Evolutionary conservation across 2,113 vertebrate species (phyloP).

Genomic region (Capricornis sumatraensis): DNA sequence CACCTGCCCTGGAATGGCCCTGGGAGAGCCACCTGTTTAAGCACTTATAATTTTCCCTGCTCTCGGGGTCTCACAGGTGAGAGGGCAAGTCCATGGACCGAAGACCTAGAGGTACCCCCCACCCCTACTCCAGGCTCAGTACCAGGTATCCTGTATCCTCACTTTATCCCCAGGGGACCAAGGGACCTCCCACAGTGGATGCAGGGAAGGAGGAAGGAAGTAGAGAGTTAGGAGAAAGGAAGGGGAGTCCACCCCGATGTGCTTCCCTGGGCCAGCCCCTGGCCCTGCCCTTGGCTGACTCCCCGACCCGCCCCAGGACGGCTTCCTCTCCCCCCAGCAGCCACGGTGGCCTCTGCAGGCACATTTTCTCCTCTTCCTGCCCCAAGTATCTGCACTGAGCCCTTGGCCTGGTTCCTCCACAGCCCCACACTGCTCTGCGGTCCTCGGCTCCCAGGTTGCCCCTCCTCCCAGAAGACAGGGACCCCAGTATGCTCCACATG

Average conservation of each 20-base stretch:
- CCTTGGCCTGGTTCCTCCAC: background rate
- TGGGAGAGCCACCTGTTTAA: background rate
- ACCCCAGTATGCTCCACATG: too few relatives aligned
- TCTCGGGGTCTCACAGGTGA: background rate
- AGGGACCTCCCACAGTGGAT: background rate
- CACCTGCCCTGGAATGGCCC: background rate
- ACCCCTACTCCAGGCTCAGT: background rate
- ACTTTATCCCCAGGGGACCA: background rate
- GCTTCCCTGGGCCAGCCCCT: background rate
- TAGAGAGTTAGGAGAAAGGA: background rate
- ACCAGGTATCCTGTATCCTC: background rate
- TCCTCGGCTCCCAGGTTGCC: background rate
- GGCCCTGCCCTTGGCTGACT: background rate
- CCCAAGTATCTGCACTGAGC: background rate
- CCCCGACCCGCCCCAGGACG: fast-evolving
- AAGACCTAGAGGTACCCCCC: background rate
- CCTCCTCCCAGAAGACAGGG: background rate
- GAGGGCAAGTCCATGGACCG: background rate
- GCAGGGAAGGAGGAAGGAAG: background rate
- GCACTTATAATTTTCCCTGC: background rate
- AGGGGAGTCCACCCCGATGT: background rate
- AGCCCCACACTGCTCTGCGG: background rate
- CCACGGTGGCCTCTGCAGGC: background rate
- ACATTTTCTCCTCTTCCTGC: background rate
- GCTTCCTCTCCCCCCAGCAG: background rate